Conservation (phyloP, 2,113 vertebrate genomes). For the Caretta caretta region DNA sequence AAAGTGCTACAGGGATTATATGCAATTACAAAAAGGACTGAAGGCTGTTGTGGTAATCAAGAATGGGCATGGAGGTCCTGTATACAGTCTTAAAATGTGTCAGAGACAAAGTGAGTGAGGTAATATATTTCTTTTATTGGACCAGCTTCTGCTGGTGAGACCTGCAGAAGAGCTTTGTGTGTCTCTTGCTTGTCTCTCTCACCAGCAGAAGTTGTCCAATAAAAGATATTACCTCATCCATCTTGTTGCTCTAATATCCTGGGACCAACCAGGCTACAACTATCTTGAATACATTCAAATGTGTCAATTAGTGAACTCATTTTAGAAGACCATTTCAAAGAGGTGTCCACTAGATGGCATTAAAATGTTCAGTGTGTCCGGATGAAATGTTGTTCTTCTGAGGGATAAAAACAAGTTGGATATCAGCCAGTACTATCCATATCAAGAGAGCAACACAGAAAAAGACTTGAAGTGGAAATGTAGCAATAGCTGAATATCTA, state of each 20-base stretch:
- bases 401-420: background rate
- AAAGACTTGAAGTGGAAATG: background rate
- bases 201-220: background rate
- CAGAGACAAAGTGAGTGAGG: too few species aligned
- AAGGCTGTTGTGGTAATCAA: background rate
- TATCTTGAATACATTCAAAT: background rate
- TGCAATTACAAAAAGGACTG: background rate
- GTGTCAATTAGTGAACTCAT: background rate
- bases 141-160: too few species aligned
- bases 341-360: background rate
- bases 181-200: too few species aligned
- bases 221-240: background rate
- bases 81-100: background rate
- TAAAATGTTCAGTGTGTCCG: background rate
- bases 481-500: background rate
- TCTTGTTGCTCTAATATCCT: background rate
- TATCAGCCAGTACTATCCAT: background rate
- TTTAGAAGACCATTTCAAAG: background rate
- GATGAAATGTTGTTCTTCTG: background rate
- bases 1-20: background rate
- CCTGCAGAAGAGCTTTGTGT: too few species aligned
- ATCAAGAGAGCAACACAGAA: background rate
- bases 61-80: background rate
- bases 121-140: too few species aligned
- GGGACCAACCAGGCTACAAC: background rate